phyloP scores from a whole-genome alignment of 2,888 invertebrate species.

The Parasteatoda lunata region DNA sequence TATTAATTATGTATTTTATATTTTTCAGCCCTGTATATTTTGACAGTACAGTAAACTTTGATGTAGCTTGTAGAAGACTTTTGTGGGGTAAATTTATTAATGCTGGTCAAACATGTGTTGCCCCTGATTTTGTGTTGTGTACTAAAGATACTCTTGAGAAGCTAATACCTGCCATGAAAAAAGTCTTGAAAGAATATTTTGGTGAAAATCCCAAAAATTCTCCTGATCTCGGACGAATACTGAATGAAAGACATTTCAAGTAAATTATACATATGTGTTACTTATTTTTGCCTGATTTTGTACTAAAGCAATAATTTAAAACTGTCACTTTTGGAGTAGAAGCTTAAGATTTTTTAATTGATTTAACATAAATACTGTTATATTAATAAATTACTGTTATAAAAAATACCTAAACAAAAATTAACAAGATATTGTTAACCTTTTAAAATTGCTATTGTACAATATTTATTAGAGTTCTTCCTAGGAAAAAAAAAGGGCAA shows the following conservation, averaged over 20 bases:
- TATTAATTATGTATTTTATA: neutral
- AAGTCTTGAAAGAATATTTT: slow-evolving; percentile 79
- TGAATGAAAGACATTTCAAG: slow-evolving; percentile 89
- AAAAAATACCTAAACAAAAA: too few relatives aligned
- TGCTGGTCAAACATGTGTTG: slow-evolving; percentile 94
- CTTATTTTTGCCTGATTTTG: neutral
- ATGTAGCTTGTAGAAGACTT: slow-evolving; percentile 86
- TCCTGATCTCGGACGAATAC: slow-evolving; percentile 88
- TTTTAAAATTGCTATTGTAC: too few relatives aligned
- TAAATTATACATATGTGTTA: slow-evolving; percentile 42
- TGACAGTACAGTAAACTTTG: slow-evolving; percentile 86
- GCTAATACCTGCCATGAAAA: slow-evolving; percentile 81
- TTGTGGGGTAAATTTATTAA: slow-evolving; percentile 97
- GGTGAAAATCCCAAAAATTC: slow-evolving; percentile 86
- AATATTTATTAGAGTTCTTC: too few relatives aligned
- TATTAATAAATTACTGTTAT: neutral
- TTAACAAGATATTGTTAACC: too few relatives aligned
- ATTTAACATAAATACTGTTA: neutral
- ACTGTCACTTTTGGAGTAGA: neutral
- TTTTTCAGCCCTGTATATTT: slow-evolving; percentile 88
- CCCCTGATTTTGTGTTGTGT: slow-evolving; percentile 94
- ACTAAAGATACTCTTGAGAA: slow-evolving; percentile 84
- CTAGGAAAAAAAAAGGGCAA: too few relatives aligned
- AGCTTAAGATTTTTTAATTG: neutral
- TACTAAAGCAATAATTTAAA: neutral